Evolutionary conservation across 2,113 vertebrate genomes (phyloP).

Genomic region (Xenopus borealis): DNA sequence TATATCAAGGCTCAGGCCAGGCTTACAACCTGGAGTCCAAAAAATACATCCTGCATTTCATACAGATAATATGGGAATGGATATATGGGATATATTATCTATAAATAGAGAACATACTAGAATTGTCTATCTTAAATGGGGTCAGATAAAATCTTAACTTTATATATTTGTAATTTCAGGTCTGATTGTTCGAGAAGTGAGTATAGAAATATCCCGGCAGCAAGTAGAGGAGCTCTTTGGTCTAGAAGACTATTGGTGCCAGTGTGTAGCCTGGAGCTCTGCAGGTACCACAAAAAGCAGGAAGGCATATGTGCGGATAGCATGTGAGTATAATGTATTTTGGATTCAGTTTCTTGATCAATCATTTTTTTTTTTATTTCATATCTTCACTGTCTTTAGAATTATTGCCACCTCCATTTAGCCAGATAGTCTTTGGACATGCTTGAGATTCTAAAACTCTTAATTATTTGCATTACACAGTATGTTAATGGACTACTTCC

Average conservation of each 20-base stretch:
- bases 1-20: too few species aligned
- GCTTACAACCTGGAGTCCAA: too few species aligned
- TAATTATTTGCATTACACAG: background rate
- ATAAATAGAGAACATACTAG: too few species aligned
- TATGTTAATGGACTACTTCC: background rate
- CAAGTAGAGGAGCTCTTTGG: constrained; percentile 93
- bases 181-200: constrained; percentile 90
- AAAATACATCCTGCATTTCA: too few species aligned
- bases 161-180: constrained; percentile 59
- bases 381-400: background rate
- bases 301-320: constrained; percentile 89
- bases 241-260: constrained; percentile 93
- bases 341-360: accelerated
- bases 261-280: constrained; percentile 95
- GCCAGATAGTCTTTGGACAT: too few species aligned
- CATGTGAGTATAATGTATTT: constrained; percentile 75
- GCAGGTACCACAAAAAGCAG: constrained; percentile 93
- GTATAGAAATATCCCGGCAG: constrained; percentile 89
- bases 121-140: too few species aligned
- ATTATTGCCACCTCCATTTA: background rate
- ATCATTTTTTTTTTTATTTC: background rate
- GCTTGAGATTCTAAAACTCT: background rate
- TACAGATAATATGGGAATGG: too few species aligned
- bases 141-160: too few species aligned
- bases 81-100: too few species aligned